Base-by-base conservation (phyloP, 2,888 invertebrate species). In the Dascillus cervinus region DNA sequence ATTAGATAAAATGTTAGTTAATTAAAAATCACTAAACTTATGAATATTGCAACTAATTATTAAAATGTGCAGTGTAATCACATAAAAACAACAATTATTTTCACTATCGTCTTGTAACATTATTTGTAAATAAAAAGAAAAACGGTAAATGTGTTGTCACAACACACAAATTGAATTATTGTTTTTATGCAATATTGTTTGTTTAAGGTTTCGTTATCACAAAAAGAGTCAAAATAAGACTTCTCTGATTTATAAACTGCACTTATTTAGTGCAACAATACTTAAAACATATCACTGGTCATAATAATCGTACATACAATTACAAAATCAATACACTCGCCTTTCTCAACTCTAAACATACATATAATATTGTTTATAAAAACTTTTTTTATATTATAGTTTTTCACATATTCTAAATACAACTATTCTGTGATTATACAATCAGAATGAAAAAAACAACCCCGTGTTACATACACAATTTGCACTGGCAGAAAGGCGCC, bases 221-320 rank as follows among this genome's bases (percentile, higher is more conserved):
- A 62, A 59, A 58, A 56, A 53, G 50, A 51, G 49, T 56, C 50
- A 50, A 46, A 46, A 37, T 44, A 53, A 51, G 49, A 49, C 39
- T 30, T 33, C 36, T 37, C 33, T 53, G 32, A 52, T 53, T 55
- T 53, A 53, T 52, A 55, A n/a, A 53, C 42, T 53, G 56, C 57
- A 54, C 56, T 40, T 34, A 26, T 32, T 43, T 37, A 39, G 55
- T 53, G 57, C 52, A 55, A 55, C 58, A 62, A 62, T 61, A 60
- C 61, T 62, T 57, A 52, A 61, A 58, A 54, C 55, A 62, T 62
- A 62, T 63, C 63, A 63, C 63, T 60, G 56, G 52, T 56, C 52
- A 47, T 47, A 38, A 39, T 42, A 36, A 31, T 31, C 30, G 22
- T 32, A 34, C 39, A 43, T 39, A 29, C 40, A 36, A 39, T 36